phyloP scores from a whole-genome alignment of 2,113 vertebrate genomes.

The Campylomormyrus tamandua region DNA sequence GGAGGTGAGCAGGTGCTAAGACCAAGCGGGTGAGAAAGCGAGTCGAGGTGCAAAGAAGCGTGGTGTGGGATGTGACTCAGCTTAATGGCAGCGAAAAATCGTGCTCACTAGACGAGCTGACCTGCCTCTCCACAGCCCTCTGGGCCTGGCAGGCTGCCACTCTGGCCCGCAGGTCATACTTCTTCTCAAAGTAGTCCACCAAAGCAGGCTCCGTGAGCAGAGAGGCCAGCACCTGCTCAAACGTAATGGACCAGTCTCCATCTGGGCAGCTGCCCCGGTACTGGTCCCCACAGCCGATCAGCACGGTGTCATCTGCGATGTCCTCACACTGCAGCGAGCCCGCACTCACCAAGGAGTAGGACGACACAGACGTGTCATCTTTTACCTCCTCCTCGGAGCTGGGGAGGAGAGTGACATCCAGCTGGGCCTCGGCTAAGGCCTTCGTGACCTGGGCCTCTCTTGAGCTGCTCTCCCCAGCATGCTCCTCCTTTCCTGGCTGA shows the following conservation, averaged over 20 bases:
- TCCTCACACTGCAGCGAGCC: slow-evolving; percentile 85
- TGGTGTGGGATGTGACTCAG: slow-evolving; percentile 45
- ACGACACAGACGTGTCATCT: slow-evolving; percentile 87
- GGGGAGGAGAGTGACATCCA: slow-evolving; percentile 52
- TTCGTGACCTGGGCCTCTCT: slow-evolving; percentile 40
- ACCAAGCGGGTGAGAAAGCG: neutral
- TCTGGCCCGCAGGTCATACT: slow-evolving; percentile 68
- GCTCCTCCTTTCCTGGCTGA: slow-evolving; percentile 32
- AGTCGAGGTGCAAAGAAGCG: too few species aligned
- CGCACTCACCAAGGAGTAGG: slow-evolving; percentile 83
- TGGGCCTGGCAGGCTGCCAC: slow-evolving; percentile 69
- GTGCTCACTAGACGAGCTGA: slow-evolving; percentile 79
- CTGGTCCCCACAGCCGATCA: slow-evolving; percentile 64
- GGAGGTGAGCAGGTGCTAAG: neutral
- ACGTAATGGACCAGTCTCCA: slow-evolving; percentile 87
- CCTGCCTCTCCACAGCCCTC: slow-evolving; percentile 77
- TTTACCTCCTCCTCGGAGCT: slow-evolving; percentile 75
- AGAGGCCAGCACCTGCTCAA: slow-evolving; percentile 93
- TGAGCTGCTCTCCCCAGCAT: slow-evolving; percentile 23
- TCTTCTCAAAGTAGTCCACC: slow-evolving; percentile 91
- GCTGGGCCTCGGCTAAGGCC: slow-evolving; percentile 52
- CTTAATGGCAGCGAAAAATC: slow-evolving; percentile 65
- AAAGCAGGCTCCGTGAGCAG: slow-evolving; percentile 84
- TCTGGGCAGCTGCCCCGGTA: slow-evolving; percentile 68
- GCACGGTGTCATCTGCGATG: slow-evolving; percentile 76